A percentile compares a stretch with the other conserved stretches of the same genome.
Evolutionary conservation across 2,113 vertebrate species (phyloP).

Genomic region (Tupaia chinensis): DNA sequence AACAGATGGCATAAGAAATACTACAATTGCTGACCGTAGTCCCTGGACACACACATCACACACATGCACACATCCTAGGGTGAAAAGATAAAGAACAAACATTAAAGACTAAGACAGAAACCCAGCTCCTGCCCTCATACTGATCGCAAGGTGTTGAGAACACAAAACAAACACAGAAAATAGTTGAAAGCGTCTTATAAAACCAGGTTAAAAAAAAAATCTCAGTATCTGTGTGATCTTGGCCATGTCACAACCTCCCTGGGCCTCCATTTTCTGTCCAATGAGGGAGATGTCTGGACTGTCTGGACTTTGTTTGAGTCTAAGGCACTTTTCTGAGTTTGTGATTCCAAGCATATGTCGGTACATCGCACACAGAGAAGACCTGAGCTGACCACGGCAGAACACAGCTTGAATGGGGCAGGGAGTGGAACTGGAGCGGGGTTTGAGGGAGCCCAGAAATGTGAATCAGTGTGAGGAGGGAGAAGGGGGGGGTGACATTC

Average conservation of each 20-base stretch:
- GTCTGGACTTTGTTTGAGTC: neutral
- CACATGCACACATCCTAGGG: neutral
- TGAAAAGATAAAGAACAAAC: constrained; percentile 23
- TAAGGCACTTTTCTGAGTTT: neutral
- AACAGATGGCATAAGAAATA: neutral
- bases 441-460: constrained; percentile 61
- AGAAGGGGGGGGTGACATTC: constrained; percentile 64
- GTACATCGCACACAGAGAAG: neutral
- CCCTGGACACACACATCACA: neutral
- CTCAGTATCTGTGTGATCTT: constrained; percentile 25
- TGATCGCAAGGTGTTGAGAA: neutral
- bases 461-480: constrained; percentile 9
- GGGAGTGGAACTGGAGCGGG: neutral
- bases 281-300: neutral
- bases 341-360: neutral
- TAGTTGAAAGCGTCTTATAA: constrained; percentile 55
- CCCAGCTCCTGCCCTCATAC: neutral
- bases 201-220: constrained; percentile 43
- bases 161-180: constrained; percentile 54
- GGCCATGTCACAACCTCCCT: constrained; percentile 30
- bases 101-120: constrained; percentile 62
- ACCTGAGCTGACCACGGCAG: neutral
- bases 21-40: neutral
- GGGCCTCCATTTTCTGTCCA: constrained; percentile 30
- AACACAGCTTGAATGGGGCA: neutral